Evolutionary conservation across 2,113 vertebrate species (phyloP).

Genomic region (Leucoraja erinaceus): DNA sequence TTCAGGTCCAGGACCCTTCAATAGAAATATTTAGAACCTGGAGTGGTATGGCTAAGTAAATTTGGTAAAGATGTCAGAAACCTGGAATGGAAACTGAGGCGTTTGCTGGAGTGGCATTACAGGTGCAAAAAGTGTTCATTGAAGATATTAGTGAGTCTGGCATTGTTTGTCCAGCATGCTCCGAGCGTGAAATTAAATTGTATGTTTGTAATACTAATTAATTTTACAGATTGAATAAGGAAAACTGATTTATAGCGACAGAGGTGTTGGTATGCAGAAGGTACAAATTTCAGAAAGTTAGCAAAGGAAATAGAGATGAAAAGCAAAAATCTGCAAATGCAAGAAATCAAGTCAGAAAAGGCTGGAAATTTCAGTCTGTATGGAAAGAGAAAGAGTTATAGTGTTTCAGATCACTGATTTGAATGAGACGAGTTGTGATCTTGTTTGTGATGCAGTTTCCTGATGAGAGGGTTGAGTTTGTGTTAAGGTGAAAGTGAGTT

Average conservation of each 20-base stretch:
- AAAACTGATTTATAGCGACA: background rate
- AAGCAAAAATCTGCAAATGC: too few relatives aligned
- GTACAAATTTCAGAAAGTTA: background rate
- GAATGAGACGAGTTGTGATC: too few relatives aligned
- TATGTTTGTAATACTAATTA: background rate
- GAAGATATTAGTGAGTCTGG: background rate
- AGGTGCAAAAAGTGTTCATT: background rate
- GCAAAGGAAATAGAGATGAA: too few relatives aligned
- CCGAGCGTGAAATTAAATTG: background rate
- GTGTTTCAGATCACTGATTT: too few relatives aligned
- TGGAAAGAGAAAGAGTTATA: too few relatives aligned
- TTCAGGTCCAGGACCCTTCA: too few relatives aligned
- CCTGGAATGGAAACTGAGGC: background rate
- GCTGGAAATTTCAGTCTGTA: too few relatives aligned
- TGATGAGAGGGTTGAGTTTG: too few relatives aligned
- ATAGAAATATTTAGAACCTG: background rate
- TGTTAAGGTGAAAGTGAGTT: too few relatives aligned
- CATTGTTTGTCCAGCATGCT: background rate
- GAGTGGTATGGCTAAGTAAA: background rate
- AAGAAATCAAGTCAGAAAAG: too few relatives aligned
- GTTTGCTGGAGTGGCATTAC: background rate
- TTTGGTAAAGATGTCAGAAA: background rate
- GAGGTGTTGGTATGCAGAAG: background rate
- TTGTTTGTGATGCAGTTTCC: too few relatives aligned
- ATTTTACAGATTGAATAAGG: background rate